Conservation (phyloP, 23 tunicate genomes). For the Ciona savignyi region DNA sequence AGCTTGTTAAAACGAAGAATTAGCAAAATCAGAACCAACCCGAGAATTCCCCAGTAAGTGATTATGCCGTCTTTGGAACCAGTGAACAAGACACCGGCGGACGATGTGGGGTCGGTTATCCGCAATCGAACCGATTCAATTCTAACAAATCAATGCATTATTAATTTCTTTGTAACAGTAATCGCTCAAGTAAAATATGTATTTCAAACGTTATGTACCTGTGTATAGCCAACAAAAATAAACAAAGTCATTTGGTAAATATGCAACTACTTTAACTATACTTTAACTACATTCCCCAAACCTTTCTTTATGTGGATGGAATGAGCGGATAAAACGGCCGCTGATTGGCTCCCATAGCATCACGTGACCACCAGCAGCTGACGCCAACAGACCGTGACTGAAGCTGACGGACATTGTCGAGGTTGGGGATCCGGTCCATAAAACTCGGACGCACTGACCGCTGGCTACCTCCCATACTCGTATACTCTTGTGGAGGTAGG, state of each 20-base stretch:
- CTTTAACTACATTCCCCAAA: too few relatives aligned
- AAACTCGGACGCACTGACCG: constrained; percentile 34
- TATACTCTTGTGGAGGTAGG: too few relatives aligned
- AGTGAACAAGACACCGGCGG: constrained; percentile 38
- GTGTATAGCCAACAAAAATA: too few relatives aligned
- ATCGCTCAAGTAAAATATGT: too few relatives aligned
- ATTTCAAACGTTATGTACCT: too few relatives aligned
- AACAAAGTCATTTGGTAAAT: background rate
- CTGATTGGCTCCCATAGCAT: constrained; percentile 36
- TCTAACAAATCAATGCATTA: constrained; percentile 10
- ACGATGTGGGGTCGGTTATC: constrained; percentile 22
- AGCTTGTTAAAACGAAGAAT: background rate
- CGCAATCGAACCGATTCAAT: constrained; percentile 35
- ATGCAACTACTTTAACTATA: too few relatives aligned
- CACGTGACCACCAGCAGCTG: constrained; percentile 41
- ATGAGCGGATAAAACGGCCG: constrained; percentile 29
- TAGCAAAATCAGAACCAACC: constrained; percentile 8
- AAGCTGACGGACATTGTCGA: constrained; percentile 46
- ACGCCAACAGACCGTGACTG: constrained; percentile 45
- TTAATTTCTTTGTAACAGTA: too few relatives aligned
- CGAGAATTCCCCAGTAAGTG: constrained; percentile 44
- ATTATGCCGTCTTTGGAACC: constrained; percentile 49
- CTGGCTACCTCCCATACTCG: constrained; percentile 30
- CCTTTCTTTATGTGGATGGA: constrained; percentile 50
- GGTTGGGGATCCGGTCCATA: constrained; percentile 44